Evolutionary conservation across 2,888 invertebrate genomes (phyloP).

Genomic region (Thalpophila matura): DNA sequence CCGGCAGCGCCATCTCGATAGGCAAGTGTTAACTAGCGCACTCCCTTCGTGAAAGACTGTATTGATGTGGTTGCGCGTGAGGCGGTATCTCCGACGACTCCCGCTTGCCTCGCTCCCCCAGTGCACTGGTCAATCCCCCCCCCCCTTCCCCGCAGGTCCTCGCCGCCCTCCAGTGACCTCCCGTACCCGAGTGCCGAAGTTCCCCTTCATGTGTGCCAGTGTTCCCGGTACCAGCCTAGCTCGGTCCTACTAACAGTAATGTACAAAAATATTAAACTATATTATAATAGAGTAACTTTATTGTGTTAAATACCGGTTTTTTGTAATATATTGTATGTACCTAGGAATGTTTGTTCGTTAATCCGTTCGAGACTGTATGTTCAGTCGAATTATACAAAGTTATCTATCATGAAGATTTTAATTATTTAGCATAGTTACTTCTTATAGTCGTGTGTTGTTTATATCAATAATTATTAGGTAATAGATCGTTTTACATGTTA

Average conservation of each 20-base stretch:
- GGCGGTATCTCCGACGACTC: neutral
- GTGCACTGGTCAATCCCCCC: neutral
- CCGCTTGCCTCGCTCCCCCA: slow-evolving; percentile 12
- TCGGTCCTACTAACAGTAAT: slow-evolving; percentile 60
- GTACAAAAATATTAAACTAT: slow-evolving; percentile 76
- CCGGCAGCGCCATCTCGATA: too few species aligned
- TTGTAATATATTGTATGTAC: slow-evolving; percentile 61
- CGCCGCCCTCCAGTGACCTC: slow-evolving; percentile 57
- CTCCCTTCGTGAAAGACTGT: too few species aligned
- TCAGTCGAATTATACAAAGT: slow-evolving; percentile 52
- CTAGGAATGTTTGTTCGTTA: slow-evolving; percentile 65
- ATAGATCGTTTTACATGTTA: slow-evolving; percentile 63
- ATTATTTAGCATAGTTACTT: slow-evolving; percentile 66
- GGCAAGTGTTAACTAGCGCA: too few species aligned
- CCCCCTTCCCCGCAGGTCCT: slow-evolving; percentile 67
- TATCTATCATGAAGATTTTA: slow-evolving; percentile 63
- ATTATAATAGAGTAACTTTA: slow-evolving; percentile 62
- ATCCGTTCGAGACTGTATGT: slow-evolving; percentile 54
- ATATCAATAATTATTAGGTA: slow-evolving; percentile 64
- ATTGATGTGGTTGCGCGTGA: neutral
- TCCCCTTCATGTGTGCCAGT: slow-evolving; percentile 15
- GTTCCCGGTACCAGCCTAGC: slow-evolving; percentile 31
- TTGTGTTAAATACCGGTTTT: slow-evolving; percentile 66
- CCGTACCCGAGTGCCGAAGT: slow-evolving; percentile 6
- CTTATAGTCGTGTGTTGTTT: slow-evolving; percentile 70